Conservation (phyloP, 2,113 vertebrate species). For the Camelus dromedarius region DNA sequence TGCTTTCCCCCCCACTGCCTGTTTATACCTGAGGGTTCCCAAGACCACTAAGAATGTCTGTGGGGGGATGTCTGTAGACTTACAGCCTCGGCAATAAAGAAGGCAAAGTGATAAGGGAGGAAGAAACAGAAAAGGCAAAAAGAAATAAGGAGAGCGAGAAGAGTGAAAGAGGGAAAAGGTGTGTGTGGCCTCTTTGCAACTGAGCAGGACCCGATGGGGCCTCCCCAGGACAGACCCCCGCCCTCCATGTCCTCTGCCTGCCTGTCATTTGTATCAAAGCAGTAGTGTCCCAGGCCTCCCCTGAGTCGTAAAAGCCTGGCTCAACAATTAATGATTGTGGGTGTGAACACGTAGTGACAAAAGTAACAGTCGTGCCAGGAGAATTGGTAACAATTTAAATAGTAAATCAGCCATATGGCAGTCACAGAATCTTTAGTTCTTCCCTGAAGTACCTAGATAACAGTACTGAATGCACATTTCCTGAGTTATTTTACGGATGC, state of each 20-base stretch:
- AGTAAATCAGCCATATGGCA: not conserved
- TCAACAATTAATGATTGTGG: not conserved
- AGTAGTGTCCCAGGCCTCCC: not conserved
- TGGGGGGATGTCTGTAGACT: not conserved
- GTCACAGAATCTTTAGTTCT: not conserved
- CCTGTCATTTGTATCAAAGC: not conserved
- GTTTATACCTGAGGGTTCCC: not conserved
- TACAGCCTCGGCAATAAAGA: not conserved
- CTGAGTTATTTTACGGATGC: not conserved
- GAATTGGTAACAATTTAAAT: not conserved
- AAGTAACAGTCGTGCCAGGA: not conserved
- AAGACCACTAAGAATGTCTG: not conserved
- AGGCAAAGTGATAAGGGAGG: not conserved
- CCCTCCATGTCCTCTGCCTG: not conserved
- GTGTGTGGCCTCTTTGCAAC: not conserved
- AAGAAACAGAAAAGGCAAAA: not conserved
- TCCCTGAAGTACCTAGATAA: not conserved
- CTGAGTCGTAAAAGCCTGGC: not conserved
- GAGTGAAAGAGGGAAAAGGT: not conserved
- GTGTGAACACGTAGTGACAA: not conserved
- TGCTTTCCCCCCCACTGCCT: not conserved
- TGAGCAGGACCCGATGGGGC: not conserved
- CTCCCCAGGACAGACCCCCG: not conserved
- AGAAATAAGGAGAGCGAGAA: not conserved
- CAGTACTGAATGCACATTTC: not conserved